phyloP scores from a whole-genome alignment of 2,797 vertebrate genomes.

The Scolopax bukidnonensis region DNA sequence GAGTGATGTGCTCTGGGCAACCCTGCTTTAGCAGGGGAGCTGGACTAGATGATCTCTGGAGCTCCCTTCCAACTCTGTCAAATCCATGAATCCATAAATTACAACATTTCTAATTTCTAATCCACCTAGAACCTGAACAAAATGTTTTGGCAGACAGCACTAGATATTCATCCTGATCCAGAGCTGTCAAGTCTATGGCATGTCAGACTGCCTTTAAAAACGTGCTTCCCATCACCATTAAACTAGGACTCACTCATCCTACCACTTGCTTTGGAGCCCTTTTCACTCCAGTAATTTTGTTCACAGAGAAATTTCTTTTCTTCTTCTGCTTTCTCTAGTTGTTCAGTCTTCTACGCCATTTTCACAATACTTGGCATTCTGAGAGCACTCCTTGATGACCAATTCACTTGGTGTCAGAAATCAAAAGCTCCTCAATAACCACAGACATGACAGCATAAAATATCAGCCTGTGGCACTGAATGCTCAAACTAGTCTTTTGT shows the following conservation, averaged over 20 bases:
- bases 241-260: background rate
- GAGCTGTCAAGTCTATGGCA: background rate
- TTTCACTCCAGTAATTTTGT: background rate
- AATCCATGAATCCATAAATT: background rate
- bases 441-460: background rate
- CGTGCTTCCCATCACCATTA: background rate
- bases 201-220: background rate
- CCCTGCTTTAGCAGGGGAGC: no score
- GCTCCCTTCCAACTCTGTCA: no score
- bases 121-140: background rate
- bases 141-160: background rate
- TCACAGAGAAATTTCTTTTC: background rate
- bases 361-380: background rate
- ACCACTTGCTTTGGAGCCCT: background rate
- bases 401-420: background rate
- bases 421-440: background rate
- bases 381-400: background rate
- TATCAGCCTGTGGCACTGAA: background rate
- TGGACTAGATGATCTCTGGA: no score
- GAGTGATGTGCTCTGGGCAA: no score
- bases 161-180: background rate
- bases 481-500: background rate
- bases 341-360: background rate
- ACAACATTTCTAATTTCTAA: background rate
- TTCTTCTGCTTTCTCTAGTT: background rate